Conservation (phyloP, 64 coral and sea anemone species). For the Porites lutea region DNA sequence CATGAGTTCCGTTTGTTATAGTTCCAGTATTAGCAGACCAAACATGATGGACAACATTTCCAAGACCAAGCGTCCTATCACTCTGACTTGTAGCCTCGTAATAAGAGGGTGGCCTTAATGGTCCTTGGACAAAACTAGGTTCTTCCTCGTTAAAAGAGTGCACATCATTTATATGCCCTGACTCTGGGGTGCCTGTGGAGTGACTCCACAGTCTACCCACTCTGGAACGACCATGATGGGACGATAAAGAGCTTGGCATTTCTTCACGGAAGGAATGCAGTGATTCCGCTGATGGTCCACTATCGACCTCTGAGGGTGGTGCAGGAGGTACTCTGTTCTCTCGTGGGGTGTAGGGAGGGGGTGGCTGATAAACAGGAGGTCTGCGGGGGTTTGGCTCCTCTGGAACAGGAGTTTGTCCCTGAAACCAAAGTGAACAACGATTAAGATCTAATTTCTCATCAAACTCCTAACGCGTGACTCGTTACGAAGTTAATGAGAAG, state of each 20-base stretch:
- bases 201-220: conserved; percentile 31
- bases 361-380: conserved; percentile 47
- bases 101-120: conserved; percentile 63
- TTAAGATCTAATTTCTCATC: background rate
- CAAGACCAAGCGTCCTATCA: conserved; percentile 4
- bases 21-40: background rate
- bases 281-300: conserved; percentile 23
- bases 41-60: conserved; percentile 6
- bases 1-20: background rate
- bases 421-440: background rate
- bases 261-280: conserved; percentile 94
- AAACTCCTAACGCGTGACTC: background rate
- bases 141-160: conserved; percentile 87
- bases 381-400: background rate
- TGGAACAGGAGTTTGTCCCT: background rate
- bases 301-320: conserved; percentile 48
- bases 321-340: conserved; percentile 41
- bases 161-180: conserved; percentile 57
- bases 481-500: background rate
- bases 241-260: conserved; percentile 70
- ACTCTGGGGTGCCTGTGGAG: conserved; percentile 60
- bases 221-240: conserved; percentile 25
- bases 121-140: conserved; percentile 72
- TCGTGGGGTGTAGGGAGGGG: conserved; percentile 39
- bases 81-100: conserved; percentile 59